Base-by-base conservation (phyloP, 35 echinoderm and acorn worm species). In the Chiridota heheva region DNA sequence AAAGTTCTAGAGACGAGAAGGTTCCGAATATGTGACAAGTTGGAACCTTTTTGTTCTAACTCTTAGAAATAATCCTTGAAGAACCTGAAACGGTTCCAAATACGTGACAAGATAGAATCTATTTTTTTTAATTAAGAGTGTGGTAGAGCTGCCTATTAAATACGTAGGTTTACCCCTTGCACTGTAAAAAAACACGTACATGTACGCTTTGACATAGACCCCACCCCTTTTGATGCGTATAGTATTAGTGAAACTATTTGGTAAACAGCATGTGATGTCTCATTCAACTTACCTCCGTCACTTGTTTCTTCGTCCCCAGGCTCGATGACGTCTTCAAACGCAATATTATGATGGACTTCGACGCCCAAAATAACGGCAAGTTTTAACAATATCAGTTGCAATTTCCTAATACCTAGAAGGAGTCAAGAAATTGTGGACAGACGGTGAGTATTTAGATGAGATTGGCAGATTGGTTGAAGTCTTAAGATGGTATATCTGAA, bases 381-480 rank as follows among this genome's bases (percentile, higher is more conserved):
- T 48, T 84, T 84, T 20, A 84, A 36, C 48, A 84, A 59, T 13
- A 84, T 69, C 46, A 67, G 48, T 49, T 84, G 81, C 63, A 84
- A 29, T 17, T 32, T 67, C 10, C 81, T 41, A 20, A 84, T 84
- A 47, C 81, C 81, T 84, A 49, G 29, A 67, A 39, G 68, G 10
- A 25, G 15, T 37, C 3, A 38, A 79, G 1, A 62, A 79, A 42
- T 1, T 17, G 49, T 55, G 49, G 49, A 55, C n/a, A n/a, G n/a
- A n/a, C n/a, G n/a, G n/a, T n/a, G n/a, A n/a, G n/a, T n/a, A n/a
- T n/a, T n/a, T n/a, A n/a, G n/a, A n/a, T n/a, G n/a, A n/a, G n/a
- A n/a, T n/a, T n/a, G n/a, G n/a, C n/a, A n/a, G n/a, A n/a, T n/a
- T n/a, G n/a, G n/a, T n/a, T n/a, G n/a, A n/a, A n/a, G n/a, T n/a